Conservation (phyloP, 2,113 vertebrate species). For the Miniopterus natalensis region DNA sequence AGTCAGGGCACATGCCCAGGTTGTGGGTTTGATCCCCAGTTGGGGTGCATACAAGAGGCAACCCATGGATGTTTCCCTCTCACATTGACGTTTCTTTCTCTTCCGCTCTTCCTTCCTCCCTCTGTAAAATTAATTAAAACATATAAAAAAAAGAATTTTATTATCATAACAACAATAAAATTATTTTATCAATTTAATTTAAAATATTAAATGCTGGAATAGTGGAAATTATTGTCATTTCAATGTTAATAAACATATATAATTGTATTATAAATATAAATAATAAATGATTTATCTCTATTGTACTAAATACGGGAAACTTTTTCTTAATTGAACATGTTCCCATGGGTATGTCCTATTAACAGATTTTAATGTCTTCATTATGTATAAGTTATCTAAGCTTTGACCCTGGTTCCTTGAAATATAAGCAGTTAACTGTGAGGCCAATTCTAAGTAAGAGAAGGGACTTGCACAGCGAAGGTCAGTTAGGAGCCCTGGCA, state of each 20-base stretch:
- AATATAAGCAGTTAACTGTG: slow-evolving; percentile 18
- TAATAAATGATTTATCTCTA: background rate
- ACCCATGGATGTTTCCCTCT: background rate
- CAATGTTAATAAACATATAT: background rate
- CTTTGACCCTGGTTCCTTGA: background rate
- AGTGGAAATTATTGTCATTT: slow-evolving; percentile 16
- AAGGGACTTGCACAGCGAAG: background rate
- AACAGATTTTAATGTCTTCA: slow-evolving; percentile 21
- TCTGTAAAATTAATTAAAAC: background rate
- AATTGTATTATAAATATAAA: background rate
- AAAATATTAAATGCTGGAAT: background rate
- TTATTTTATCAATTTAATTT: slow-evolving; percentile 3
- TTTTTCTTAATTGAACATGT: background rate
- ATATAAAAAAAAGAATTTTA: background rate
- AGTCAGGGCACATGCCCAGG: background rate
- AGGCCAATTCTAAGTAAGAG: background rate
- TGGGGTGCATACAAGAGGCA: background rate
- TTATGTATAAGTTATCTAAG: slow-evolving; percentile 1
- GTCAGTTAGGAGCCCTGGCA: background rate
- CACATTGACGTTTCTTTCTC: background rate
- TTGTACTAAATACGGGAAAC: background rate
- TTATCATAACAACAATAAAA: background rate
- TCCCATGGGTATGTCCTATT: background rate
- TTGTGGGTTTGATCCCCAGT: background rate
- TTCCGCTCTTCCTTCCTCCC: background rate